Percentiles rank a stretch among this genome's conserved stretches.
These are phyloP conservation scores for Heterocephalus glaber DNA, from an alignment of 2,113 vertebrate genomes.

Conservation along the genomic window DNA sequence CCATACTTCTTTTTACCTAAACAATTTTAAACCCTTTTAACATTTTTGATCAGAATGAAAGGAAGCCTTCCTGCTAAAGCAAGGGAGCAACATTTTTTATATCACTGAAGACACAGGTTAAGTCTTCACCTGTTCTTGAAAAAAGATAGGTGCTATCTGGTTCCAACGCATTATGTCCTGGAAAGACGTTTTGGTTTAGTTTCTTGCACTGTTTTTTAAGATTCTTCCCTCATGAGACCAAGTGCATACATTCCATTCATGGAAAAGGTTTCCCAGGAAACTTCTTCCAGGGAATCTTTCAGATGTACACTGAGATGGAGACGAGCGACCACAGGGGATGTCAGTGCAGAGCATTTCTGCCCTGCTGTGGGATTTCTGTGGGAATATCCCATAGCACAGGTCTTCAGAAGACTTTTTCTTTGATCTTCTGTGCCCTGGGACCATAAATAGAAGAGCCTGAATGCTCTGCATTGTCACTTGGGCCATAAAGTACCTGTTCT, in stretches of 20 bases:
- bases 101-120: slow-evolving; percentile 61
- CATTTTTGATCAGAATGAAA: slow-evolving; percentile 77
- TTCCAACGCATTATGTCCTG: slow-evolving; percentile 40
- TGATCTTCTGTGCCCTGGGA: too few species aligned
- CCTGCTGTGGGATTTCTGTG: neutral
- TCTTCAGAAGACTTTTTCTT: neutral
- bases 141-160: neutral
- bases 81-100: slow-evolving; percentile 68
- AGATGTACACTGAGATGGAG: slow-evolving; percentile 57
- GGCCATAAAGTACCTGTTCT: neutral
- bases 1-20: slow-evolving; percentile 75
- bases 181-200: slow-evolving; percentile 12
- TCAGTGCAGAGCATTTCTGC: slow-evolving; percentile 2
- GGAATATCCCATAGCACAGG: neutral
- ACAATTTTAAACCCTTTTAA: slow-evolving; percentile 79
- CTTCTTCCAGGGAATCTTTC: slow-evolving; percentile 56
- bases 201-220: neutral
- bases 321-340: neutral
- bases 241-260: slow-evolving; percentile 56
- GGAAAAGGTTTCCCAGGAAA: slow-evolving; percentile 70
- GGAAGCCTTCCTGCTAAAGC: slow-evolving; percentile 65
- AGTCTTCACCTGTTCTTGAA: slow-evolving; percentile 74
- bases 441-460: neutral
- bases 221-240: neutral
- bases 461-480: neutral